phyloP scores from a whole-genome alignment of 2,888 invertebrate species.

The Aphelenchoides bicaudatus region DNA sequence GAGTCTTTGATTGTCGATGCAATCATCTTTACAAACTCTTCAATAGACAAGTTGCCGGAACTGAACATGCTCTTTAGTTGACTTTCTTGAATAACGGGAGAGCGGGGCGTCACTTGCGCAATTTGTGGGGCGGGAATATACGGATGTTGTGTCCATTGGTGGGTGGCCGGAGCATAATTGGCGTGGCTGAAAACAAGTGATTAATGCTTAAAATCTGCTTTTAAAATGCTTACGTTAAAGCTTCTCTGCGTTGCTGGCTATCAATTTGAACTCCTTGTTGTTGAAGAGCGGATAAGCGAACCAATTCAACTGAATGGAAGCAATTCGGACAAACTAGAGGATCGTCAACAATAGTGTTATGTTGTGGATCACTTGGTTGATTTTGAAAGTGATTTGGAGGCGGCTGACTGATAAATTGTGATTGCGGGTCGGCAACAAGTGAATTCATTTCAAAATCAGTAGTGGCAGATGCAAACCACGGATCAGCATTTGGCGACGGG shows the following conservation, averaged over 20 bases:
- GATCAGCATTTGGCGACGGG: too few relatives aligned
- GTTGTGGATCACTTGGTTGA: too few relatives aligned
- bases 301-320: neutral
- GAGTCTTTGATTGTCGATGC: conserved; percentile 43
- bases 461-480: too few relatives aligned
- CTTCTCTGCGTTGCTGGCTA: neutral
- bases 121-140: neutral
- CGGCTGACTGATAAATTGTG: too few relatives aligned
- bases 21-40: conserved; percentile 50
- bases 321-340: conserved; percentile 16
- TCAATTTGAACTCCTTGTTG: neutral
- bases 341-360: too few relatives aligned
- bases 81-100: neutral
- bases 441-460: too few relatives aligned
- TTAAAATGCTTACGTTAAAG: neutral
- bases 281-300: neutral
- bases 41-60: conserved; percentile 31
- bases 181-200: neutral
- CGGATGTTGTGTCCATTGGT: neutral
- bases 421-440: too few relatives aligned
- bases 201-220: neutral
- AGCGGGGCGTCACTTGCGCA: neutral
- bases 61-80: neutral
- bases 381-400: too few relatives aligned
- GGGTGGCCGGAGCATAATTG: neutral